These are phyloP conservation scores for Protobothrops flavoviridis DNA, from an alignment of 2,113 vertebrate genomes.

Conservation along the genomic window DNA sequence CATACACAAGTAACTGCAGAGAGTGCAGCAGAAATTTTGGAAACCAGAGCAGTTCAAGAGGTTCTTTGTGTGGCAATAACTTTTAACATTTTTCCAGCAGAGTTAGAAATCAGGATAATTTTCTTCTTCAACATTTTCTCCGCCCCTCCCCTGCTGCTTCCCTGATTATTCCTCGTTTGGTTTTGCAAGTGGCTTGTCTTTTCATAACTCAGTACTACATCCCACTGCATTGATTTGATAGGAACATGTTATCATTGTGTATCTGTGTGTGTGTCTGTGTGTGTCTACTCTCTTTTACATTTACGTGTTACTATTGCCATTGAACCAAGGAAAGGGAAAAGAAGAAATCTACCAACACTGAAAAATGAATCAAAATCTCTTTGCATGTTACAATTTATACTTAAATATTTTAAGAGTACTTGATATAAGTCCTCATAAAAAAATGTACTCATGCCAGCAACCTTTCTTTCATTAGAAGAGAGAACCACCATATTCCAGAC, in stretches of 20 bases:
- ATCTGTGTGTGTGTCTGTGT: neutral
- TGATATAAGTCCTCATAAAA: neutral
- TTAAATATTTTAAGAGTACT: neutral
- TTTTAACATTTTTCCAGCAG: slow-evolving; percentile 73
- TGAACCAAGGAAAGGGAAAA: neutral
- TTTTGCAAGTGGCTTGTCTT: slow-evolving; percentile 22
- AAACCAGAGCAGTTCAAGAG: slow-evolving; percentile 81
- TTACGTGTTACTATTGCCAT: neutral
- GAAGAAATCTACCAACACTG: neutral
- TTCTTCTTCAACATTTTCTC: slow-evolving; percentile 56
- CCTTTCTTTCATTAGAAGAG: no score
- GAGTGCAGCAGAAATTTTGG: slow-evolving; percentile 84
- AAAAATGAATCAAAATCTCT: neutral
- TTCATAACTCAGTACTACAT: slow-evolving; percentile 46
- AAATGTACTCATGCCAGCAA: neutral
- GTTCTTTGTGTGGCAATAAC: slow-evolving; percentile 82
- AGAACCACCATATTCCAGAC: neutral
- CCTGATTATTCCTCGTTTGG: slow-evolving; percentile 27
- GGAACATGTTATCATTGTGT: neutral
- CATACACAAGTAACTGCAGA: slow-evolving; percentile 95
- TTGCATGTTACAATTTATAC: neutral
- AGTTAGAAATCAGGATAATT: slow-evolving; percentile 71
- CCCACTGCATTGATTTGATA: slow-evolving; percentile 30
- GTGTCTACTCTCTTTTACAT: neutral
- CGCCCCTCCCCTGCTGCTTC: neutral